Base-by-base conservation (phyloP, 2,888 invertebrate genomes). In the Calliphora vomitoria region DNA sequence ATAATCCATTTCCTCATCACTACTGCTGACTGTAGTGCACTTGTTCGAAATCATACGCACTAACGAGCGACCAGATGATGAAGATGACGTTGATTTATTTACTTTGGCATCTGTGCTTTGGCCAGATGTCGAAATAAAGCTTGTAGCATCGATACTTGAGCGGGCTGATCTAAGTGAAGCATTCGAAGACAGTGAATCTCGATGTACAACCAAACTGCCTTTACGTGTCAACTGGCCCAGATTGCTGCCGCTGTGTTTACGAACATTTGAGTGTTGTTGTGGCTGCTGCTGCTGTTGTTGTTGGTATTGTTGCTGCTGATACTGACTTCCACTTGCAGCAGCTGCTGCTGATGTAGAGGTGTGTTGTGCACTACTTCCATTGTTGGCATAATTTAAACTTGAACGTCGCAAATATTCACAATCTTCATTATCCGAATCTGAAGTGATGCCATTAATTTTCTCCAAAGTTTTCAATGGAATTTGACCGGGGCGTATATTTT, bases 401-500 rank as follows among this genome's bases (percentile, higher is more conserved):
- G 92, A 91, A 4, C 93, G 90, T 3, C 91, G 89, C 82, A 90
- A 89, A 88, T 91, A 91, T 41, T 92, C 91, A 84, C 91, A 91
- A 47, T 91, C 91, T 85, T 91, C 92, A 20, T 91, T 92, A 79
- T 93, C 93, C 64, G 92, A 90, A 66, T 93, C 92, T 71, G 92
- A 90, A 75, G 90, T 91, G 85, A 93, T 92, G 89, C 93, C 92
- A 88, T 93, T 93, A 84, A 93, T 92, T 89, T 92, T 92, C 88
- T 93, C 93, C 88, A 93, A 89, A 15, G 93, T 93, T 80, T 93
- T 93, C 3, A 92, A 90, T 15, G 93, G 92, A 85, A 93, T 89
- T 88, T 94, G 94, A 41, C 94, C 94, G 0, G 94, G 94, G 3
- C 92, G 92, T 44, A 93, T 93, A 88, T 93, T 93, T 90, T 93